These are phyloP conservation scores for Turritopsis dohrnii DNA, from an alignment of 30 jellyfish, hydroid and myxozoan species.

Conservation along the genomic window DNA sequence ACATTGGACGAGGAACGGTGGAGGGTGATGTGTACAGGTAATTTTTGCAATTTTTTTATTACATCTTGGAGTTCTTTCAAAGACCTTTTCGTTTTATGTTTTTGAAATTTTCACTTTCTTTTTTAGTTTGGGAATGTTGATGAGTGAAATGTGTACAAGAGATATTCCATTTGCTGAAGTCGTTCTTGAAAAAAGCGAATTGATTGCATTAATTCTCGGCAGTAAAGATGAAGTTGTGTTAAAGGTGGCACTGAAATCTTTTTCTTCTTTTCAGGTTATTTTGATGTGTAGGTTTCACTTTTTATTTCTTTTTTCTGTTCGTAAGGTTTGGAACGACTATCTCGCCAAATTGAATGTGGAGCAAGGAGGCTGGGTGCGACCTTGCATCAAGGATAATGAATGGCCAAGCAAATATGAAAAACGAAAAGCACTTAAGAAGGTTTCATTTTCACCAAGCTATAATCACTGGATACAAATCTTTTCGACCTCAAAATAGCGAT, in stretches of 20 bases:
- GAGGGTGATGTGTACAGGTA: conserved; percentile 95
- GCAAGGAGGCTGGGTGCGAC: conserved; percentile 84
- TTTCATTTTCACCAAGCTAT: conserved; percentile 9
- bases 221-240: conserved; percentile 37
- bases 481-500: no score
- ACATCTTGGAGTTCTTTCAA: background rate
- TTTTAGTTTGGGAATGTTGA: conserved; percentile 72
- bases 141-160: conserved; percentile 80
- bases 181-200: conserved; percentile 50
- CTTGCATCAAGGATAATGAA: conserved; percentile 54
- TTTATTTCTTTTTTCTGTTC: background rate
- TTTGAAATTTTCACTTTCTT: background rate
- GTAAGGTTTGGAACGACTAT: conserved; percentile 91
- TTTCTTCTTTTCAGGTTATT: background rate
- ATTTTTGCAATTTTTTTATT: background rate
- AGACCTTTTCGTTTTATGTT: background rate
- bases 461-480: no score
- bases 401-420: conserved; percentile 83
- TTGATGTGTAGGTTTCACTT: background rate
- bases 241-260: conserved; percentile 22
- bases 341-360: conserved; percentile 72
- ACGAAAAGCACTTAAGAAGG: conserved; percentile 65
- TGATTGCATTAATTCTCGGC: conserved; percentile 53
- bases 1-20: conserved; percentile 87
- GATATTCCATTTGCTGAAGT: conserved; percentile 69